Evolutionary conservation across 2,888 invertebrate species (phyloP), one percentile per base, ranked within the genome.

Genomic region (Eurytoma adleriae): DNA sequence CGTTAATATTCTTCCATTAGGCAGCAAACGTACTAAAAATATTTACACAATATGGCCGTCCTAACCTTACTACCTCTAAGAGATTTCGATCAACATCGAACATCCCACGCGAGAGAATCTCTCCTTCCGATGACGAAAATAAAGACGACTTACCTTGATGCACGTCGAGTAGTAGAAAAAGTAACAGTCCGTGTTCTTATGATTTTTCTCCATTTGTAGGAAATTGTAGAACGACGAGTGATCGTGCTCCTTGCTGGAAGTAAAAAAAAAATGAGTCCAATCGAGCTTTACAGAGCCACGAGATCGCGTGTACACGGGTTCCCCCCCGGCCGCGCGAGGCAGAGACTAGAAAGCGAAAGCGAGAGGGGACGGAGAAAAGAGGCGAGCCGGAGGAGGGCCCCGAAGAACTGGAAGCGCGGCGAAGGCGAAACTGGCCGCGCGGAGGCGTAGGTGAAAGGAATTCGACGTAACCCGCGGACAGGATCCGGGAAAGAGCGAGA

Each of bases 141-240:
- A n/a, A 40, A n/a, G 13, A 2, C n/a, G 0, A 86, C 92, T 92
- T 92, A 96, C 96, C 94, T 96, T 96, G 83, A 94, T 94, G 91
- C 96, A 97, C 83, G 95, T 95, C 78, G 96, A 96, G 90, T 96
- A 96, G 90, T 96, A 97, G 91, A 95, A 97, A 92, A 96, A 97
- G 91, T 96, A 96, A 91, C 96, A 97, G 91, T 96, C 96, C 91
- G 96, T 95, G 91, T 95, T 94, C 92, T 95, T 95, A 88, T 94
- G 93, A 86, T 94, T 94, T 86, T 94, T 94, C 91, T 95, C 95
- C 94, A 95, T 94, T 87, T 89, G 88, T 86, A 90, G 86, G 84
- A 89, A 89, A 84, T 87, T 86, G 83, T 87, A 89, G 85, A 88
- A 90, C 83, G 89, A 89, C 81, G 90, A 89, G 83, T 90, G 90